These are phyloP conservation scores for Rousettus madagascariensis DNA, from an alignment of 2,797 vertebrate species.

Conservation along the genomic window DNA sequence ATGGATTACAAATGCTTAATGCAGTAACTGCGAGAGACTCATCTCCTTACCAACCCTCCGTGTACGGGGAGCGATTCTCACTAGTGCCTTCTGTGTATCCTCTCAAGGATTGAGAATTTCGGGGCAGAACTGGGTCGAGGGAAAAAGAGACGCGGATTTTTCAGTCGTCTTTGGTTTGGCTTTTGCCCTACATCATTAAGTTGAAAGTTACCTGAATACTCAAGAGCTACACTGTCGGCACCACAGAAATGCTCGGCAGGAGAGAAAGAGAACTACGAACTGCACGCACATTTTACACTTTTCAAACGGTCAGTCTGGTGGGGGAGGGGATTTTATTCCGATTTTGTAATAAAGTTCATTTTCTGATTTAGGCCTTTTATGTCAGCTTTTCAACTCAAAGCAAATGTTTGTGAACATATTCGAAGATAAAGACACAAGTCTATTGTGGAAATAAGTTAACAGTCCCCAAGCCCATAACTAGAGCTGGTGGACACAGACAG, in stretches of 20 bases:
- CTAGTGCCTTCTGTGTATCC: neutral
- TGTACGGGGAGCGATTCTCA: neutral
- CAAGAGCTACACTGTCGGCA: neutral
- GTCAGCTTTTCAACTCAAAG: conserved; percentile 72
- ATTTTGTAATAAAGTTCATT: conserved; percentile 75
- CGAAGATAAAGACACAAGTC: conserved; percentile 59
- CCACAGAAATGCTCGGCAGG: neutral
- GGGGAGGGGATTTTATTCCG: conserved; percentile 33
- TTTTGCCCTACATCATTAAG: neutral
- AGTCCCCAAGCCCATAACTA: conserved; percentile 39
- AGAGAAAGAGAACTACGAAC: neutral
- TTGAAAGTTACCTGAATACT: neutral
- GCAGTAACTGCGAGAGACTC: neutral
- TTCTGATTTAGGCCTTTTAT: conserved; percentile 70
- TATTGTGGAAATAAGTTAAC: conserved; percentile 43
- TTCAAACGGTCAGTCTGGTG: conserved; percentile 42
- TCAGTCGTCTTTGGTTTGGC: neutral
- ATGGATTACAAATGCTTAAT: neutral
- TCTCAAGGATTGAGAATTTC: neutral
- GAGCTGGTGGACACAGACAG: conserved; percentile 53
- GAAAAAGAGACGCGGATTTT: neutral
- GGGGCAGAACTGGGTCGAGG: neutral
- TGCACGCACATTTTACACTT: conserved; percentile 2
- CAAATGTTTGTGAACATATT: conserved; percentile 56
- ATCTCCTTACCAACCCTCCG: neutral